Evolutionary conservation across 2,888 invertebrate genomes (phyloP).

Genomic region (Agrotis segetum): DNA sequence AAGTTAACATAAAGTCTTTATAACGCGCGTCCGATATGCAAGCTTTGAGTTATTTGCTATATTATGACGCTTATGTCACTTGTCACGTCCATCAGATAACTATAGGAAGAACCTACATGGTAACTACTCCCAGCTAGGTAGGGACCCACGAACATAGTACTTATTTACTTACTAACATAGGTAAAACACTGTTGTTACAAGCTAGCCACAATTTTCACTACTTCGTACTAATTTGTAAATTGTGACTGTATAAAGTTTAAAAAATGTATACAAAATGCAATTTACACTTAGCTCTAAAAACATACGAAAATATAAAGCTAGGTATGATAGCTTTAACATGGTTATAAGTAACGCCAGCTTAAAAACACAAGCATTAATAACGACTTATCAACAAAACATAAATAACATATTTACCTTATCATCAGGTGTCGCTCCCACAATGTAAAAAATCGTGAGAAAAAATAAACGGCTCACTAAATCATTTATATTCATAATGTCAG

Average conservation of each 20-base stretch:
- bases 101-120: conserved; percentile 41
- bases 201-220: neutral
- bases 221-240: no score
- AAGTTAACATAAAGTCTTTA: conserved; percentile 9
- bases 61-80: conserved; percentile 30
- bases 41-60: conserved; percentile 22
- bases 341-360: conserved; percentile 3
- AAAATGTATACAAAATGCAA: no score
- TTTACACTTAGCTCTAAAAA: no score
- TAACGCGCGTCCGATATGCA: conserved; percentile 22
- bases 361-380: neutral
- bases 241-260: no score
- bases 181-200: neutral
- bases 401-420: conserved; percentile 81
- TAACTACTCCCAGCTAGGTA: conserved; percentile 10
- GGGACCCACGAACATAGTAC: neutral
- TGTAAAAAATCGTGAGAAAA: conserved; percentile 80
- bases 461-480: conserved; percentile 81
- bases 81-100: conserved; percentile 55
- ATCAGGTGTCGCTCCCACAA: conserved; percentile 79
- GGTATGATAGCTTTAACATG: neutral
- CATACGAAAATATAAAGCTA: neutral
- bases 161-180: conserved; percentile 2
- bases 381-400: conserved; percentile 34
- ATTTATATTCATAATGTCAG: conserved; percentile 84